phyloP scores from a whole-genome alignment of 2,113 vertebrate genomes.

The Choloepus hoffmanni region DNA sequence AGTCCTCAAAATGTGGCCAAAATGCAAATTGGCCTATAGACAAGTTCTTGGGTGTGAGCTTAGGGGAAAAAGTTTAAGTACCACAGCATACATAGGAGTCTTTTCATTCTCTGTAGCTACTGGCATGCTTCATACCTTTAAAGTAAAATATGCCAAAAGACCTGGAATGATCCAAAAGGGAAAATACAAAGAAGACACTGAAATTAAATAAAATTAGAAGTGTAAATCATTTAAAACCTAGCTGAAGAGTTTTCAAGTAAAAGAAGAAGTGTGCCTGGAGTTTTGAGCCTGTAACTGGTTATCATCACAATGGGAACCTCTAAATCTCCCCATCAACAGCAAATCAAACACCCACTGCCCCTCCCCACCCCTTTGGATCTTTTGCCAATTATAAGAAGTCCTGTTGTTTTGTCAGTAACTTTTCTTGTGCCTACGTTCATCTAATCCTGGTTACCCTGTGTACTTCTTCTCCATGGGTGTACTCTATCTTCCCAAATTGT shows the following conservation, averaged over 20 bases:
- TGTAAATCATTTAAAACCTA: background rate
- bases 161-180: background rate
- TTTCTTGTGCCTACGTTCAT: background rate
- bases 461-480: background rate
- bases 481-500: background rate
- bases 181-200: background rate
- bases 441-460: background rate
- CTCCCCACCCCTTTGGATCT: background rate
- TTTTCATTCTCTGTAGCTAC: background rate
- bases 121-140: background rate
- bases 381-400: background rate
- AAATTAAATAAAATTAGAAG: background rate
- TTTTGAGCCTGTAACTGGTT: background rate
- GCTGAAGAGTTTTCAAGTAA: background rate
- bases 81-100: background rate
- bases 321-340: background rate
- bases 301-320: background rate
- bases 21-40: conserved; percentile 69
- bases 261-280: background rate
- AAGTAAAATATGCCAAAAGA: conserved; percentile 10
- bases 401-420: background rate
- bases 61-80: background rate
- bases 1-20: conserved; percentile 58
- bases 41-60: conserved; percentile 63
- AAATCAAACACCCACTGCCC: rapidly evolving